phyloP scores from a whole-genome alignment of 2,888 invertebrate species.

The Sphaerophoria taeniata region DNA sequence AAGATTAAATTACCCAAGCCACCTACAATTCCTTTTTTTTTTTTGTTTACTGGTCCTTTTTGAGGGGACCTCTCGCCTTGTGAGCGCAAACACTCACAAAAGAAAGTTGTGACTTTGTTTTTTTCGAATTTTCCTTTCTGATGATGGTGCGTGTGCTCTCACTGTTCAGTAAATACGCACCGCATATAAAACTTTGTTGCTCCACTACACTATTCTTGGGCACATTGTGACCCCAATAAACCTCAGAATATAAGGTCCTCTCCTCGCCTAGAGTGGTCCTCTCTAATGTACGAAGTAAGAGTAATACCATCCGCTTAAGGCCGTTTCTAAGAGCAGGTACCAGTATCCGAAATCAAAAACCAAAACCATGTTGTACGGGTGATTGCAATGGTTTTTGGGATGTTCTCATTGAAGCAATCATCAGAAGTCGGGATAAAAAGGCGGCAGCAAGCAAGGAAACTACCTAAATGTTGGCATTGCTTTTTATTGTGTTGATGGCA shows the following conservation, averaged over 20 bases:
- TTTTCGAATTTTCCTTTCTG: background rate
- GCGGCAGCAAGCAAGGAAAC: no score
- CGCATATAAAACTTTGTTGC: conserved; percentile 61
- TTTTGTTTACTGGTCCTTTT: background rate
- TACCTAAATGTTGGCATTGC: no score
- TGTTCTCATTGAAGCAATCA: conserved; percentile 35
- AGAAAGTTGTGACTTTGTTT: background rate
- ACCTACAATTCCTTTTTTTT: conserved; percentile 20
- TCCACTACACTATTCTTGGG: conserved; percentile 42
- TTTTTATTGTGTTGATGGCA: conserved; percentile 40
- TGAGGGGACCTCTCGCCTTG: background rate
- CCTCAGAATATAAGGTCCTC: conserved; percentile 39
- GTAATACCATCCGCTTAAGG: background rate
- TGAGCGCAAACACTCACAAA: no score
- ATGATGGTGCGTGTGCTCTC: conserved; percentile 22
- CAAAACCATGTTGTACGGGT: conserved; percentile 14
- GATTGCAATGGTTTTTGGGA: background rate
- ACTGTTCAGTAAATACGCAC: conserved; percentile 47
- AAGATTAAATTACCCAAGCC: conserved; percentile 42
- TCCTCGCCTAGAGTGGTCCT: no score
- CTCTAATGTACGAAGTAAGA: no score
- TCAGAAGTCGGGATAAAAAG: no score
- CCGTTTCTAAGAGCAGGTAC: background rate
- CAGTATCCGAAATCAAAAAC: conserved; percentile 3
- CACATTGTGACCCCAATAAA: conserved; percentile 61